Evolutionary conservation across 1,140 invertebrate species (phyloP), one percentile per base, ranked within the genome.

Genomic region (Drosophila sp.): DNA sequence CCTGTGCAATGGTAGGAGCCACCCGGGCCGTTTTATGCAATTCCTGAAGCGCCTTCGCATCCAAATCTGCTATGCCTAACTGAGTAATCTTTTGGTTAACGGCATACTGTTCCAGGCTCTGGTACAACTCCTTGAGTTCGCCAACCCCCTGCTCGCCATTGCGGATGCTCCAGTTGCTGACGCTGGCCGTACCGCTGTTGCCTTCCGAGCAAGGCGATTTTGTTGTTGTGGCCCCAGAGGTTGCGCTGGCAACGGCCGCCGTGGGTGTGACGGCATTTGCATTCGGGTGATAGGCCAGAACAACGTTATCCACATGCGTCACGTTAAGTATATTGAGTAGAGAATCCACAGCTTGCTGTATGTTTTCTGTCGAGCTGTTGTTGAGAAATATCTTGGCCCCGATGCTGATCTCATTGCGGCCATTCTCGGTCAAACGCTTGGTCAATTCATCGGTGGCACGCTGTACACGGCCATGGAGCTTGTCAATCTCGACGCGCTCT

Each of bases 1-100:
- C 98, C 93, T 99, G 98, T 72, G 98, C 96, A 66, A 98, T 98
- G 73, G 94, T 95, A 17, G 98, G 98, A 81, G 97, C 97, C 1
- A 98, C 96, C 72, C 94, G 93, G n/a, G 97, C 95, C 93, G 95
- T 95, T 11, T 95, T 93, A 92, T 97, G 95, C 0, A 99, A 92
- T 67, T 95, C 93, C 40, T 96, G 94, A 58, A 99, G 96, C 30
- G 95, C 94, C 3, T 94, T 93, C 35, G 96, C 96, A 80, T 97
- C 96, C n/a, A 99, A 93, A 93, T 99, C 98, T 50, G 97, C 96
- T 8, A 99, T 94, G 17, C 98, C 98, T 72, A 98, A 93, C 79
- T 96, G 95, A 4, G 93, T 93, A 27, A 97, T 93, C 64, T 92
- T 66, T 27, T 92, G 79, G 25, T 92, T 71, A 2, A 70, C 33